Conservation (phyloP, 2,888 invertebrate species). For the Thyatira batis region DNA sequence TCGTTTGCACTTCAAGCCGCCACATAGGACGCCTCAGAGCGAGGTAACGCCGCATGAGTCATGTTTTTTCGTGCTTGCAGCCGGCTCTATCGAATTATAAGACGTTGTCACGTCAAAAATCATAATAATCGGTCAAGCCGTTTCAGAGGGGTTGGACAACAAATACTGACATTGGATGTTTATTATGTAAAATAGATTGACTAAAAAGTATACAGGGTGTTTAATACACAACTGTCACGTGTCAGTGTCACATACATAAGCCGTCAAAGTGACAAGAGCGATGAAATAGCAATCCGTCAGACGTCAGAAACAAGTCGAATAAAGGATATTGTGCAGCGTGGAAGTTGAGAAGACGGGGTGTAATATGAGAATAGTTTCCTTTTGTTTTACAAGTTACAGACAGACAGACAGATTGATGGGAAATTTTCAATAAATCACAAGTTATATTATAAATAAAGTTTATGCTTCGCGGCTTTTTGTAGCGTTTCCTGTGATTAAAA, state of each 20-base stretch:
- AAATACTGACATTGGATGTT: too few relatives aligned
- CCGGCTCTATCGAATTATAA: too few relatives aligned
- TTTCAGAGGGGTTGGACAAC: too few relatives aligned
- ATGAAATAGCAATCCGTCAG: slow-evolving; percentile 2
- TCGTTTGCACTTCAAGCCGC: too few relatives aligned
- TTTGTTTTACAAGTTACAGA: neutral
- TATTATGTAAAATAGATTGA: too few relatives aligned
- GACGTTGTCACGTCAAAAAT: too few relatives aligned
- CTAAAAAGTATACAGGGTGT: neutral
- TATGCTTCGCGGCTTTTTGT: too few relatives aligned
- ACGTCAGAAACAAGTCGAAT: neutral
- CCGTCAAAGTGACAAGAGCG: neutral
- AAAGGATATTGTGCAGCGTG: neutral
- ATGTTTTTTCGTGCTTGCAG: too few relatives aligned
- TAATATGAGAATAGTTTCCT: neutral
- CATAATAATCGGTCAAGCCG: too few relatives aligned
- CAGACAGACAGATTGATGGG: neutral
- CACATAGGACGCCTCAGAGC: too few relatives aligned
- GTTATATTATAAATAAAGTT: neutral
- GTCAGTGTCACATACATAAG: neutral
- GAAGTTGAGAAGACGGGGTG: neutral
- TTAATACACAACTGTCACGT: neutral
- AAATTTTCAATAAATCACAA: neutral
- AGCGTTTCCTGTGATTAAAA: too few relatives aligned
- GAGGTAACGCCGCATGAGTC: too few relatives aligned